Conservation (phyloP, 35 echinoderm and acorn worm species). For the Lytechinus variegatus region DNA sequence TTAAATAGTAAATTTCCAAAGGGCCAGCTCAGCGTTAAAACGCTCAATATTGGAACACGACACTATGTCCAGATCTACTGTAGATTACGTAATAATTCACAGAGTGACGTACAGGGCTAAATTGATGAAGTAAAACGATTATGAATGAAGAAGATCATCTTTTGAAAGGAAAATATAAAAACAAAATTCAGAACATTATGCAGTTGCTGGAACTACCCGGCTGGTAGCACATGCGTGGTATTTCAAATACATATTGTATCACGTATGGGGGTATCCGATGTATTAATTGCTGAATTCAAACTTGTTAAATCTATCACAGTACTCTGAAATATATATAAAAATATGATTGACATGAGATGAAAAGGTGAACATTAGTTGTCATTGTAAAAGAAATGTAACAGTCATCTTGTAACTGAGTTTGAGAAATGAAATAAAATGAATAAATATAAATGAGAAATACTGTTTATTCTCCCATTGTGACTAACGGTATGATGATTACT, state of each 20-base stretch:
- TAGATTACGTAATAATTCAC: background rate
- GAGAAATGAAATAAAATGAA: slow-evolving; percentile 11
- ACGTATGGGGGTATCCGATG: background rate
- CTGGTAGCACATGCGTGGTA: background rate
- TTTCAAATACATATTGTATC: background rate
- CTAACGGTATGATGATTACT: too few relatives aligned
- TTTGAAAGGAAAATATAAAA: too few relatives aligned
- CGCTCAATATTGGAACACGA: background rate
- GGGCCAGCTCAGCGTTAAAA: background rate
- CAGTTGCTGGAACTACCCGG: too few relatives aligned
- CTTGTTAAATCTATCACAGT: background rate
- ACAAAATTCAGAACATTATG: too few relatives aligned
- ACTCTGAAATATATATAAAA: background rate
- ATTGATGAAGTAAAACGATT: too few relatives aligned
- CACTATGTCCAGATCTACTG: background rate
- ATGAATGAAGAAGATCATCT: too few relatives aligned
- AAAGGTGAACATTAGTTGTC: background rate
- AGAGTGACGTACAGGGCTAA: background rate
- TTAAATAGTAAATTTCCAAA: background rate
- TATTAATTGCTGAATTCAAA: background rate
- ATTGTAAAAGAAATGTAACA: background rate
- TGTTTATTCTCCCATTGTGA: background rate
- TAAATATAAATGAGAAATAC: background rate
- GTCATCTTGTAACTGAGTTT: slow-evolving; percentile 3
- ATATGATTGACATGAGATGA: background rate